Evolutionary conservation across 2,888 invertebrate species (phyloP), one percentile per base, ranked within the genome.

Genomic region (Drosophila pseudotakahashii): DNA sequence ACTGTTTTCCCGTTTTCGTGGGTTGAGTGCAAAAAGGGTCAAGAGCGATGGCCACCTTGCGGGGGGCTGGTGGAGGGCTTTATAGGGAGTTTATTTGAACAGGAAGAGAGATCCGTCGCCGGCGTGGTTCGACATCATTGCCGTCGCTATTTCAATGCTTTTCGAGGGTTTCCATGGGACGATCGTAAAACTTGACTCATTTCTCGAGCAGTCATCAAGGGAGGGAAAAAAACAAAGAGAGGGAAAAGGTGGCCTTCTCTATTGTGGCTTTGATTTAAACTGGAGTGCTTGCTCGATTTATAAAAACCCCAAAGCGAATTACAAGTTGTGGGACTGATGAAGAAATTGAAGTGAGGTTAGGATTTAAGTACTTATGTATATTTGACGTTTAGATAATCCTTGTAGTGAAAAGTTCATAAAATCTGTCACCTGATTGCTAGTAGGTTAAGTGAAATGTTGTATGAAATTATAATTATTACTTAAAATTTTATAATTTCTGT

Each of bases 21-120:
- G 73, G 75, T 58, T 76, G 88, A 51, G 88, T 69, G 57, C 44
- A 77, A 82, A 87, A 88, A 84, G 84, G 84, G 84, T 84, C 88
- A 84, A 84, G 88, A 84, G 88, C 85, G 82, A 61, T 73, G 75
- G 44, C 70, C 76, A 79, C 73, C 84, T 85, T 78, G 75, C 48
- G 66, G 19, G 66, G 19, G 32, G 10, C 2, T 6, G 2, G 23
- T 3, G 37, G 10, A 36, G 19, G 30, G 6, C 14, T 6, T 30
- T 51, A n/a, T 13, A 36, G 39, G 30, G n/a, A 16, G 48, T 32
- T 11, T 45, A 9, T 61, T 45, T 37, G 37, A 32, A 36, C 30
- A 19, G 37, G 19, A 62, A 37, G 13, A 39, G 34, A 19, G 66
- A 54, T 52, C 52, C 60, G 44, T 44, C 42, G 64, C 36, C 59